Percentiles rank a stretch among this genome's conserved stretches.
These are phyloP conservation scores for Hyperopisus bebe DNA, from an alignment of 2,113 vertebrate genomes.

Conservation along the genomic window DNA sequence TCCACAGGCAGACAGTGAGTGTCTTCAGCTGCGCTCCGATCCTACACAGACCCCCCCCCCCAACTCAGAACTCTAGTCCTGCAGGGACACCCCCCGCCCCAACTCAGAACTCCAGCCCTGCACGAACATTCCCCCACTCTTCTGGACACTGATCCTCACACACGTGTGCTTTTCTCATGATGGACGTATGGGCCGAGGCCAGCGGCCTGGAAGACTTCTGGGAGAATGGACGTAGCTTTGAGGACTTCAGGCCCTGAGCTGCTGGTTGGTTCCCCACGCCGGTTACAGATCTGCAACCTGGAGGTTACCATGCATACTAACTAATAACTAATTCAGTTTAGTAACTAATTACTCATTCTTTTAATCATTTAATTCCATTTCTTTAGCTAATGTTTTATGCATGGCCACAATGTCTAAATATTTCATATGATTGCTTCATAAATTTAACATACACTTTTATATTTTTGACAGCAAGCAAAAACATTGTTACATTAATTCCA, in stretches of 20 bases:
- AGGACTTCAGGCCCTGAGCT: background rate
- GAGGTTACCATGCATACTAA: background rate
- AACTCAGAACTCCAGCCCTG: background rate
- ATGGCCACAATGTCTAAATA: background rate
- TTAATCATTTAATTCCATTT: constrained; percentile 6
- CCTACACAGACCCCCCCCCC: background rate
- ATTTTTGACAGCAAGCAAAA: constrained; percentile 4
- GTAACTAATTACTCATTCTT: background rate
- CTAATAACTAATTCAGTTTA: constrained; percentile 6
- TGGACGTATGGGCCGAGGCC: background rate
- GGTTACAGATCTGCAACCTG: background rate
- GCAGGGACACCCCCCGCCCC: background rate
- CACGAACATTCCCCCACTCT: background rate
- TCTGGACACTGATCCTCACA: background rate
- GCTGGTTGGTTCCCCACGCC: background rate
- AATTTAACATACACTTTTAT: background rate
- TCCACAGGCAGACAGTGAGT: background rate
- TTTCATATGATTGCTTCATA: constrained; percentile 2
- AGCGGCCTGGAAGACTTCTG: background rate
- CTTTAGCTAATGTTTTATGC: background rate
- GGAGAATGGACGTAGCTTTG: background rate
- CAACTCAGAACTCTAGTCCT: no score
- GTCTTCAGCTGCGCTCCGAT: background rate
- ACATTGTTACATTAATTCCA: background rate
- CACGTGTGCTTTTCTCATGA: background rate